Conservation (phyloP, 2,797 vertebrate species). For the Galago senegalensis region DNA sequence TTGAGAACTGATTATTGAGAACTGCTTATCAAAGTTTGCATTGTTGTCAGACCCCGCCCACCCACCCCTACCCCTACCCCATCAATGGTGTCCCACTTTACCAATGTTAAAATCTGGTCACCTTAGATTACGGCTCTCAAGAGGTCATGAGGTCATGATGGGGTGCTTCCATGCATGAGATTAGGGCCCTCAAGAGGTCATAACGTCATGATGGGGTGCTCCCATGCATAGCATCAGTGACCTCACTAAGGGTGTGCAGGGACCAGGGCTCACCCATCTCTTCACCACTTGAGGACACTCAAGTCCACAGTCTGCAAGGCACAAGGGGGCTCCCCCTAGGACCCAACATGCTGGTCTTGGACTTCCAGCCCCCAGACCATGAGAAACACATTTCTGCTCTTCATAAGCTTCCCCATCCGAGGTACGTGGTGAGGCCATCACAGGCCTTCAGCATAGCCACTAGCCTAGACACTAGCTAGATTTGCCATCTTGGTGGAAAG, state of each 20-base stretch:
- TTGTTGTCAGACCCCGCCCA: too few species aligned
- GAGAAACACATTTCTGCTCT: neutral
- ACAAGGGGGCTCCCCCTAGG: neutral
- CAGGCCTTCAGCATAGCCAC: neutral
- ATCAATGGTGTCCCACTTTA: too few species aligned
- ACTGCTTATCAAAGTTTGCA: too few species aligned
- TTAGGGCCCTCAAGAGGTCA: too few species aligned
- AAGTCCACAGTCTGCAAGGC: neutral
- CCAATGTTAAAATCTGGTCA: too few species aligned
- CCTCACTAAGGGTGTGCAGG: too few species aligned
- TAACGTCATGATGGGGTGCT: neutral
- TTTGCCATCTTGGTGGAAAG: neutral
- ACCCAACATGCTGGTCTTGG: accelerated
- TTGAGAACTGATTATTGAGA: too few species aligned
- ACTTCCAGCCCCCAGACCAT: neutral
- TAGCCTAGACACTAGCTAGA: neutral
- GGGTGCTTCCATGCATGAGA: neutral
- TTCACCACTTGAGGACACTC: accelerated
- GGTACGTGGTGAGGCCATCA: accelerated
- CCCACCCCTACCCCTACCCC: too few species aligned
- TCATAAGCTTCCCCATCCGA: too few species aligned
- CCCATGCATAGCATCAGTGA: too few species aligned
- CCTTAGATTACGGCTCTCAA: too few species aligned
- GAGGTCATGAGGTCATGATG: neutral
- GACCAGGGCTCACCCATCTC: neutral